A percentile compares a stretch with the other conserved stretches of the same genome.
These are phyloP conservation scores for Ellobium chinense DNA, from an alignment of 2,888 invertebrate species.

Conservation along the genomic window DNA sequence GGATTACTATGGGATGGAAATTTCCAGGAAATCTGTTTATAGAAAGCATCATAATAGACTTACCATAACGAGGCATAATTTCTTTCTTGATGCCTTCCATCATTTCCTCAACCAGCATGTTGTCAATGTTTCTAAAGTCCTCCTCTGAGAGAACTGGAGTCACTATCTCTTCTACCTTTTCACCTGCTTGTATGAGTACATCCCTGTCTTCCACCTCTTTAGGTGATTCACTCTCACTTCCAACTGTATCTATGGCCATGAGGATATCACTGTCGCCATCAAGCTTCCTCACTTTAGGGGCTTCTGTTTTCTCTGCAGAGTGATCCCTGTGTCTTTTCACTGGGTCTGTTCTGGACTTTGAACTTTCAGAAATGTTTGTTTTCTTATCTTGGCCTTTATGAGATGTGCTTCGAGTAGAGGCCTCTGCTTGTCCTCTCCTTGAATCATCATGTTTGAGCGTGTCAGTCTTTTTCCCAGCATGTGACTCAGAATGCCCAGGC, in stretches of 20 bases:
- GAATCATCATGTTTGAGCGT: no score
- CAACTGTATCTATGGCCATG: background rate
- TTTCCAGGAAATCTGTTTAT: no score
- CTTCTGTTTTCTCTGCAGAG: no score
- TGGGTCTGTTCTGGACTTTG: no score
- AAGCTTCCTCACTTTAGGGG: background rate
- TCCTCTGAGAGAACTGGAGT: background rate
- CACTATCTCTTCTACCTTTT: background rate
- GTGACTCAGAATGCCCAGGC: no score
- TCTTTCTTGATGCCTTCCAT: slow-evolving; percentile 19
- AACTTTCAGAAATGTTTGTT: no score
- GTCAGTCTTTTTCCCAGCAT: no score
- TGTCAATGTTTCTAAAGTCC: slow-evolving; percentile 19
- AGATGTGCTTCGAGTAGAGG: no score
- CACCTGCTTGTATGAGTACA: background rate
- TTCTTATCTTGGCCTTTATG: no score
- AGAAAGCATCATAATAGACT: slow-evolving; percentile 7
- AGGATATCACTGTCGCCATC: slow-evolving; percentile 3
- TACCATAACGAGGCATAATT: slow-evolving; percentile 12
- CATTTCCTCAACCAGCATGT: slow-evolving; percentile 30
- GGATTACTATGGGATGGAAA: no score
- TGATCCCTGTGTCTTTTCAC: no score
- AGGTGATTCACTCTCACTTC: background rate
- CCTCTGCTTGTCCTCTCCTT: no score
- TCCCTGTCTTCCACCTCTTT: slow-evolving; percentile 16